A percentile compares a stretch with the other conserved stretches of the same genome.
Conservation (phyloP, 1,140 invertebrate species). For the Diachasma alloeum region DNA sequence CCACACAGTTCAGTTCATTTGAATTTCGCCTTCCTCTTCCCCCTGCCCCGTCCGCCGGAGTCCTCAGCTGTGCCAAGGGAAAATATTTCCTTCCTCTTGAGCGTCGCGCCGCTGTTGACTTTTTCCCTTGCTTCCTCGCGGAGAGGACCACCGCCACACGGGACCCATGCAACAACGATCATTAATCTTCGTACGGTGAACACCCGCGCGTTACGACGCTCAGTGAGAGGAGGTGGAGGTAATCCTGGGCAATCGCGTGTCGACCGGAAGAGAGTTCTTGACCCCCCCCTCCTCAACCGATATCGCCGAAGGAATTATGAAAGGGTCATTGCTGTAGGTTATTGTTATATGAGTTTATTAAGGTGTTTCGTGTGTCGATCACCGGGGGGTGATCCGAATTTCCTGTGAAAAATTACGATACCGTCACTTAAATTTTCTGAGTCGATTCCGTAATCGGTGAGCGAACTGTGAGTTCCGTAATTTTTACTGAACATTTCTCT, state of each 20-base stretch:
- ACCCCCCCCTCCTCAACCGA: neutral
- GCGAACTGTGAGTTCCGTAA: too few species aligned
- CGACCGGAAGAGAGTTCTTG: conserved; percentile 27
- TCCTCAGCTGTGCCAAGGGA: neutral
- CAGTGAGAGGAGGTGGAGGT: neutral
- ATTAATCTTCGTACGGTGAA: conserved; percentile 34
- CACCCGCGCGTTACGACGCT: conserved; percentile 15
- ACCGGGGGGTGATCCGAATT: too few species aligned
- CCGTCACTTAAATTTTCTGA: too few species aligned
- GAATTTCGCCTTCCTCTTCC: neutral
- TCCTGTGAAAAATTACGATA: too few species aligned
- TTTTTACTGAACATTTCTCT: too few species aligned
- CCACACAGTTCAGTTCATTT: neutral
- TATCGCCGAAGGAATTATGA: too few species aligned
- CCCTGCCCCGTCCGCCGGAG: too few species aligned
- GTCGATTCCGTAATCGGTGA: too few species aligned
- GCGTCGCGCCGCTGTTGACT: neutral
- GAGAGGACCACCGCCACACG: conserved; percentile 18
- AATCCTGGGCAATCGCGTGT: conserved; percentile 31
- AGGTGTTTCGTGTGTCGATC: too few species aligned
- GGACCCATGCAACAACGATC: conserved; percentile 9
- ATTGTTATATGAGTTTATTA: too few species aligned
- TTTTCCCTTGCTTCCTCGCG: neutral
- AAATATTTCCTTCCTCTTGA: neutral
- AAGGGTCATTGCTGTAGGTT: too few species aligned